Percentiles rank a stretch among this genome's conserved stretches.
phyloP scores from a whole-genome alignment of 2,797 vertebrate species.

The Pogoniulus pusillus region DNA sequence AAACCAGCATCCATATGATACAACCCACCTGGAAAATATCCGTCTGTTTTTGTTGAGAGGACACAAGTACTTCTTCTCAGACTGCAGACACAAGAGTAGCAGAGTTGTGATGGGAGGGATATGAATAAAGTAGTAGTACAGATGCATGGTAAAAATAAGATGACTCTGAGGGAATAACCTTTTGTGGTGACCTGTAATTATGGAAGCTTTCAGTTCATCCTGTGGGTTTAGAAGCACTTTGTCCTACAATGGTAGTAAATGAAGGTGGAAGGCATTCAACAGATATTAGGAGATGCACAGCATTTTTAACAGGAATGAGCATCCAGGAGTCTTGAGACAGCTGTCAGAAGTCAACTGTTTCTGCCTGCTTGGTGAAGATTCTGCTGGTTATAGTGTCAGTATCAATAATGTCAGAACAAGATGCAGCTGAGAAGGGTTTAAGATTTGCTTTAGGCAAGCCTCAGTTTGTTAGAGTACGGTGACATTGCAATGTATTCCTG shows the following conservation, averaged over 20 bases:
- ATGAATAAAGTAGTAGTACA: background rate
- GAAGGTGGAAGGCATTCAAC: background rate
- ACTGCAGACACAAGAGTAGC: background rate
- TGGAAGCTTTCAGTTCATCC: background rate
- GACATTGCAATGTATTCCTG: background rate
- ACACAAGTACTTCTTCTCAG: background rate
- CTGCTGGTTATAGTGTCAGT: background rate
- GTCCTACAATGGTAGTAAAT: background rate
- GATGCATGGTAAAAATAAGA: background rate
- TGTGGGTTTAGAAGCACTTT: background rate
- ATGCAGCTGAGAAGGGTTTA: background rate
- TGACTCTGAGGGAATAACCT: background rate
- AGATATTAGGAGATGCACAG: background rate
- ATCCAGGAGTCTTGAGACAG: background rate
- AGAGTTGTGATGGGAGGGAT: background rate
- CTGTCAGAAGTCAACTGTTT: background rate
- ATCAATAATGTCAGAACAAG: background rate
- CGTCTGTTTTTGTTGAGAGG: background rate
- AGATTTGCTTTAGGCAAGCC: background rate
- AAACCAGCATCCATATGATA: background rate
- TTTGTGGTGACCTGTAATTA: background rate
- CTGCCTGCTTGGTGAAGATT: background rate
- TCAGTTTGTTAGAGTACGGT: background rate
- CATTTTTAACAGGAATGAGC: background rate
- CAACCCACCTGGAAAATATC: background rate